Conservation (phyloP, 2,888 invertebrate genomes). For the Caenorhabditis angaria region DNA sequence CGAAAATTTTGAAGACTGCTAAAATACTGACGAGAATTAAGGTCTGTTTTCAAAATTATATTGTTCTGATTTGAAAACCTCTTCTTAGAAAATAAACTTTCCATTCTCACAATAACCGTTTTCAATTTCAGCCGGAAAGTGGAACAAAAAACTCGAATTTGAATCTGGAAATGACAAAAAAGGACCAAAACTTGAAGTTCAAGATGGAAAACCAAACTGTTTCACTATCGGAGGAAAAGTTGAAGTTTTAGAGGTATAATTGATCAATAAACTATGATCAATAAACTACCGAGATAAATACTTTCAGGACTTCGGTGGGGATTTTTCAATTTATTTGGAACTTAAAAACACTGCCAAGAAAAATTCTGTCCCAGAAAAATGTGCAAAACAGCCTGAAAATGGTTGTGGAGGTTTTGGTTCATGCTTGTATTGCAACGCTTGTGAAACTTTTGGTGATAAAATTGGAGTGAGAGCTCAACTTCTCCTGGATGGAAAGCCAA, state of each 20-base stretch:
- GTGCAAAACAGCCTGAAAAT: slow-evolving; percentile 61
- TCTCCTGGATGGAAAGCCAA: slow-evolving; percentile 65
- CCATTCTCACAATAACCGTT: too few species aligned
- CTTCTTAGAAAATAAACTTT: too few species aligned
- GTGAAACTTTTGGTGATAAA: slow-evolving; percentile 62
- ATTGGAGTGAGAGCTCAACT: slow-evolving; percentile 67
- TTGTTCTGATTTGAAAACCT: too few species aligned
- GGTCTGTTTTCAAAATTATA: too few species aligned
- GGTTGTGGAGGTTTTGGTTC: slow-evolving; percentile 71
- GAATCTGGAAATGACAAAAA: slow-evolving; percentile 63
- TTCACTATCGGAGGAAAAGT: slow-evolving; percentile 68
- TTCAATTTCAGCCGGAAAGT: slow-evolving; percentile 58
- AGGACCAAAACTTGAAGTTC: slow-evolving; percentile 64
- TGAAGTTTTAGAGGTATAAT: slow-evolving; percentile 59
- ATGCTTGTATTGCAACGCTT: slow-evolving; percentile 71
- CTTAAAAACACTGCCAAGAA: slow-evolving; percentile 67
- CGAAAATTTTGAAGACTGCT: too few species aligned
- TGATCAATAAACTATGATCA: not conserved
- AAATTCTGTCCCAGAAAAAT: slow-evolving; percentile 68
- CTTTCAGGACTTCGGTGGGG: slow-evolving; percentile 67
- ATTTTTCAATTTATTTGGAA: slow-evolving; percentile 70
- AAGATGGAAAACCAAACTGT: slow-evolving; percentile 46
- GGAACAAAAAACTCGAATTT: slow-evolving; percentile 69
- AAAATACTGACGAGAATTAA: too few species aligned
- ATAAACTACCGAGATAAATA: not conserved